Evolutionary conservation across 1,140 invertebrate genomes (phyloP), one percentile per base, ranked within the genome.

Genomic region (Manduca sexta): DNA sequence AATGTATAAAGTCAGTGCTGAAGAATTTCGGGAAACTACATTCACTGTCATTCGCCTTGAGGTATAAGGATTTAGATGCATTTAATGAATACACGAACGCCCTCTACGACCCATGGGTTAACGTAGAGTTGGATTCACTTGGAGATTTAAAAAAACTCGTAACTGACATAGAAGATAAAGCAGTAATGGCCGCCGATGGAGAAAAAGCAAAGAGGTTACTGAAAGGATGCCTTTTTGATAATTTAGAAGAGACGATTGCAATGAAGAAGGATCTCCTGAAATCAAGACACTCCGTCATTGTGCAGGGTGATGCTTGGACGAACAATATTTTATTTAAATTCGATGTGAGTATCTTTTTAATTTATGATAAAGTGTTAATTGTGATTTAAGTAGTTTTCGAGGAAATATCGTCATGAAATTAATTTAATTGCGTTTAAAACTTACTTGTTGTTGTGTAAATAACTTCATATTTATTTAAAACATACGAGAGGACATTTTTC

Each of bases 21-120:
- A 67, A 79, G 48, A 76, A 74, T n/a, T 80, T 90, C 56, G 89
- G 80, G 4, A 84, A 80, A 41, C 77, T 88, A 10, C 90, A 91
- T 68, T 88, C 88, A 0, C 42, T 87, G 0, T 88, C 88, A 0
- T 78, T 86, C 52, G 86, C 85, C 0, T 60, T 89, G 18, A 86
- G 84, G 45, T 54, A 79, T 17, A 70, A 76, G 37, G 61, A 84
- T 29, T 67, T 67, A 7, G 64, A 74, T 3, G 46, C 56, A 3
- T 86, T 77, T 47, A 31, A 63, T 7, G 21, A 45, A 11, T 50
- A 56, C 12, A 50, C 31, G 11, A 44, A 31, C 0, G 45, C 30
- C 12, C 31, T 65, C 16, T n/a, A 15, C 8, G 48, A 58, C 14
- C 11, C 56, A 11, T 58, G 35, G 43, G n/a, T 11, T 21, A 2